These are phyloP conservation scores for Hemistola chrysoprasaria DNA, from an alignment of 2,888 invertebrate genomes.

Conservation along the genomic window DNA sequence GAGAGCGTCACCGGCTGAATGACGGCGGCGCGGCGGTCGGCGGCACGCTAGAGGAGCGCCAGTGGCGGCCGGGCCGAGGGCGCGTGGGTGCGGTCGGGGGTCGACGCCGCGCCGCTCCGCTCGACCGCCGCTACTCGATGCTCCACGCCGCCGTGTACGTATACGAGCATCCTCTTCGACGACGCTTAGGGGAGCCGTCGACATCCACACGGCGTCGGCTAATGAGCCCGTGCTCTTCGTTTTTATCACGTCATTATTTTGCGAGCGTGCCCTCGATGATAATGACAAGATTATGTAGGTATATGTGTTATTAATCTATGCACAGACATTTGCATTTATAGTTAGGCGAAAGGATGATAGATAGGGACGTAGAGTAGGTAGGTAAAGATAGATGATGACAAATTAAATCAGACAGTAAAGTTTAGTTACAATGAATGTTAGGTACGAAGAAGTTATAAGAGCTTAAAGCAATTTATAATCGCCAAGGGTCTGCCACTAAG, in stretches of 20 bases:
- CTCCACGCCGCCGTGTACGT: constrained; percentile 5
- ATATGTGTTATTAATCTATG: constrained; percentile 15
- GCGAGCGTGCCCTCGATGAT: constrained; percentile 29
- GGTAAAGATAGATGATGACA: too few species aligned
- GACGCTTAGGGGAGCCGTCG: constrained; percentile 47
- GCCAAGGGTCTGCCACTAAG: too few species aligned
- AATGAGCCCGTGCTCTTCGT: constrained; percentile 44
- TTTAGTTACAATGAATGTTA: too few species aligned
- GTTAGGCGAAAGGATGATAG: too few species aligned
- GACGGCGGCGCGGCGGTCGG: constrained; percentile 50
- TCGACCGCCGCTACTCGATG: constrained; percentile 36
- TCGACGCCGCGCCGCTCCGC: constrained; percentile 32
- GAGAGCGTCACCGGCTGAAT: constrained; percentile 76
- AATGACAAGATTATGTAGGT: constrained; percentile 23
- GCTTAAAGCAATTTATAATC: too few species aligned
- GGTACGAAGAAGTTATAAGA: too few species aligned
- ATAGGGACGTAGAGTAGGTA: too few species aligned
- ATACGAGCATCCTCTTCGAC: constrained; percentile 37
- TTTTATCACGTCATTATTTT: constrained; percentile 40
- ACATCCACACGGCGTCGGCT: constrained; percentile 54
- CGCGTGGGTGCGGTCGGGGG: constrained; percentile 68
- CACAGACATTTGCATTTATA: constrained; percentile 14
- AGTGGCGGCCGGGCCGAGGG: constrained; percentile 56
- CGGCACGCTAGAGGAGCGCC: constrained; percentile 44
- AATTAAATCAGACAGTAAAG: too few species aligned